These are phyloP conservation scores for Struthidea cinerea DNA, from an alignment of 2,113 vertebrate species.

Conservation along the genomic window DNA sequence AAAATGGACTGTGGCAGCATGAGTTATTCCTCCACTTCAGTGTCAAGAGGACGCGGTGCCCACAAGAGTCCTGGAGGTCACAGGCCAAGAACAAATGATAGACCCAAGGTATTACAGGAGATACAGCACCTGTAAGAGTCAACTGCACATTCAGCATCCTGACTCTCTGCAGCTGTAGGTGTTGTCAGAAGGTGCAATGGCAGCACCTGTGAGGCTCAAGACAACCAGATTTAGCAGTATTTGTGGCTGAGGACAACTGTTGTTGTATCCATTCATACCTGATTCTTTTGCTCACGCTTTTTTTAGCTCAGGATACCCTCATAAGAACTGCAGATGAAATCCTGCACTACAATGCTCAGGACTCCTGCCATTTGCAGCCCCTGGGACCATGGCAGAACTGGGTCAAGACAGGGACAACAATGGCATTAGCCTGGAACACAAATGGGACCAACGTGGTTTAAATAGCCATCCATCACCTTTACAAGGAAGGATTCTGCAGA, in stretches of 20 bases:
- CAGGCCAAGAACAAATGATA: not conserved
- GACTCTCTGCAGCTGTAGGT: not conserved
- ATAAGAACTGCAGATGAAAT: not conserved
- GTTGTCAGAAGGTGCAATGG: not conserved
- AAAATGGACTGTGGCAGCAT: not conserved
- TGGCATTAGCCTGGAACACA: not conserved
- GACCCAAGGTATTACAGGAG: not conserved
- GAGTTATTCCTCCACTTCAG: not conserved
- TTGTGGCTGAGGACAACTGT: not conserved
- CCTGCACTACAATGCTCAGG: not conserved
- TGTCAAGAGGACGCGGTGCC: rapidly evolving
- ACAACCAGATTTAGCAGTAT: not conserved
- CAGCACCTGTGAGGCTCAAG: not conserved
- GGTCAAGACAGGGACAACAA: not conserved
- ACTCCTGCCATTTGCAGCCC: not conserved
- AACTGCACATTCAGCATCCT: not conserved
- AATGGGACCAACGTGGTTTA: not conserved
- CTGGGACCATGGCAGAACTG: not conserved
- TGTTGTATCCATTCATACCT: not conserved
- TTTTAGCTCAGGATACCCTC: not conserved
- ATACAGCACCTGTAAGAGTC: rapidly evolving
- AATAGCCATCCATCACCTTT: not conserved
- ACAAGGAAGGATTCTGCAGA: not conserved
- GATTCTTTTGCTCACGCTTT: not conserved
- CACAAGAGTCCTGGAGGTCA: not conserved